Evolutionary conservation across 2,797 vertebrate species (phyloP), one percentile per base, ranked within the genome.

Genomic region (Tapera naevia): DNA sequence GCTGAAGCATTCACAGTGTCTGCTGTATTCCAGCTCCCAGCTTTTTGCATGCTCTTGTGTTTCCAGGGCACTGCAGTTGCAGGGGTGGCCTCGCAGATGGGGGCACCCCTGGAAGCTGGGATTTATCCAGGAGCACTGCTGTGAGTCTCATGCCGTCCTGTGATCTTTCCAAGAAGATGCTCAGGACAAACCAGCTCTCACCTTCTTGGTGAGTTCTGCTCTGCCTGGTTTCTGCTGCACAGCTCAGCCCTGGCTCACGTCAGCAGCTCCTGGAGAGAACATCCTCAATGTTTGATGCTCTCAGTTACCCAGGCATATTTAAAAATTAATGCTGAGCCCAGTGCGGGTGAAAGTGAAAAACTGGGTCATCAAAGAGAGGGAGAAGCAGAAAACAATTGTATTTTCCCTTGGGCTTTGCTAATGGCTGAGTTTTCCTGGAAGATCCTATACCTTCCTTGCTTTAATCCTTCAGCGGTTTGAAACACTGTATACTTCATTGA

Each of bases 281-380:
- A 96, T 87, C 76, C 78, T 95, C 82, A 94, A 81, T 96, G 90
- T 80, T 97, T 97, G 88, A 93, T 88, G 86, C 39, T 82, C 92
- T 90, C 95, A 86, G 74, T 97, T 97, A 95, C 82, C 95, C 93
- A 94, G 51, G 92, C 92, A 72, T 86, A 88, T 94, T 95, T 96
- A 93, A 96, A 96, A 96, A 92, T 97, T 96, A 96, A 96, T 81
- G 75, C 87, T 88, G 87, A 86, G 76, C 88, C 81, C 67, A 74
- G 80, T 61, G 84, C 83, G 60, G 96, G 83, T 78, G 87, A 95
- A 86, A 94, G 90, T 85, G 66, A 95, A 95, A 93, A 97, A 83
- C 89, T 94, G 89, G 80, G 86, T 91, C 97, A 94, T 82, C 91
- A 96, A 95, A 96, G 87, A 58, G 94, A 72, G 51, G 82, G 56